Evolutionary conservation across 2,888 invertebrate species (phyloP), one percentile per base, ranked within the genome.

Genomic region (Lamellibrachia columna): DNA sequence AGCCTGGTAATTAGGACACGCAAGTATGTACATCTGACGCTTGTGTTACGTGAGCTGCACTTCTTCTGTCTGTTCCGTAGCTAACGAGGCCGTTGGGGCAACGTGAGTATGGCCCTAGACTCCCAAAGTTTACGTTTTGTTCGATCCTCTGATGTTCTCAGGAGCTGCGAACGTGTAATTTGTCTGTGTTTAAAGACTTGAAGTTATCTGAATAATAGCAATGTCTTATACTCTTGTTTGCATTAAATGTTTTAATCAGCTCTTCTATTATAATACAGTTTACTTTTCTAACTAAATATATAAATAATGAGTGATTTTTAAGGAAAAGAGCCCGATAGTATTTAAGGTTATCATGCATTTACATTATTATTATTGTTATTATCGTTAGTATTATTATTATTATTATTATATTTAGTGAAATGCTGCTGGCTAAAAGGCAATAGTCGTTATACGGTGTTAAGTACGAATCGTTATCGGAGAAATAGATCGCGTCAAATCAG

Each of bases 381-480:
- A 40, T 40, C 40, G 40, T 40, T 40, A 40, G 40, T 40, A 40
- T 40, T 40, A 40, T 40, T 40, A 40, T 40, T 40, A 40, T 40
- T 40, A 40, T 40, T 40, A 40, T 40, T 40, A 40, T 40, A 40
- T 75, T 75, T 75, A n/a, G 15, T 75, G 15, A 22, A 15, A 75
- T 6, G 75, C n/a, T n/a, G 75, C 75, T 6, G 3, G 22, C 15
- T 75, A 75, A 75, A 55, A 75, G n/a, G 75, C 75, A 40, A 40
- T 40, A 40, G 75, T 75, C 22, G 22, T 22, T 75, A 75, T 75
- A 22, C 75, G 75, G n/a, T n/a, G 75, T 15, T 75, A 15, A 75
- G n/a, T 75, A n/a, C 75, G 40, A 75, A 75, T 75, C 75, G n/a
- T 75, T 75, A 75, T 75, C 75, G 75, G 75, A 15, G 75, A 75